Base-by-base conservation (phyloP, 2,888 invertebrate genomes). In the Acrobasis suavella region DNA sequence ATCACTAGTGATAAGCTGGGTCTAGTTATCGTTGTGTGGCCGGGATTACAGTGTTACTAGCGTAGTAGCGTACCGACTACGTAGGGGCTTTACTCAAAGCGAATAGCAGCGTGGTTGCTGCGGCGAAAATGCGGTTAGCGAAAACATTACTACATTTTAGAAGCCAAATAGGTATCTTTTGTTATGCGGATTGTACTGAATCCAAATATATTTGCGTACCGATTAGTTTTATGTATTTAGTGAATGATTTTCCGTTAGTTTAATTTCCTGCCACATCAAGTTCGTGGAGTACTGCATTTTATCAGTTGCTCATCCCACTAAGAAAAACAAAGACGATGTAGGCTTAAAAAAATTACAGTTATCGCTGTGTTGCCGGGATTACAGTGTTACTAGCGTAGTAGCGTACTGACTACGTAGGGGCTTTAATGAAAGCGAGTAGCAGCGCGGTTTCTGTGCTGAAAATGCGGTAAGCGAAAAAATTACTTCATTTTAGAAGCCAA, bases 1-100 rank as follows among this genome's bases (percentile, higher is more conserved):
- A 16, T 17, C 50, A 50, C 50, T 50, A 50, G 50, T 51, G 17
- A 17, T 51, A 51, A 51, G 50, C 50, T 51, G 17, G 17, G 50
- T 51, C 17, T 51, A 17, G 50, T 51, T 51, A 51, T 51, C 16
- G 9, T 14, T 16, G 16, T 38, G 39, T 39, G 55, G 55, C 39
- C 15, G 55, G 55, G 55, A 55, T 55, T 55, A 55, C 39, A 55
- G 39, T 55, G 39, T 39, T 55, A 12, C 55, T 16, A 55, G 12
- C 46, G 46, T 46, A 46, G 46, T 46, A 46, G 32, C 46, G 46
- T 46, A 46, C 46, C 32, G 32, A 32, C 32, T 32, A 32, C 32
- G 32, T 37, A 32, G n/a, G 32, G 55, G 55, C 38, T 55, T 55
- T 55, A 38, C 38, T 55, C 55, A 39, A 39, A 55, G 55, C 39